phyloP scores from a whole-genome alignment of 2,113 vertebrate species.

The Ameiurus melas region DNA sequence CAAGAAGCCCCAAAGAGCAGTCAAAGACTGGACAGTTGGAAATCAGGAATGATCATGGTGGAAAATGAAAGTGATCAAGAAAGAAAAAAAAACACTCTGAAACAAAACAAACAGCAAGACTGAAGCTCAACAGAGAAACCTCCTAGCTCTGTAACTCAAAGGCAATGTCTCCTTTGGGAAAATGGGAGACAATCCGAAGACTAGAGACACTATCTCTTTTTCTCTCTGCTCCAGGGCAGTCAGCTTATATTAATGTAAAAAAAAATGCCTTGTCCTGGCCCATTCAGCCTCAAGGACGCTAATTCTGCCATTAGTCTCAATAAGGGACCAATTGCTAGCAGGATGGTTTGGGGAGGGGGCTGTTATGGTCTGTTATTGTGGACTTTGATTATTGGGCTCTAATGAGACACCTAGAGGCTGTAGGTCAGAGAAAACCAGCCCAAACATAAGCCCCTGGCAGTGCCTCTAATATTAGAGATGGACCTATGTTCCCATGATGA shows the following conservation, averaged over 20 bases:
- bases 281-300: conserved; percentile 34
- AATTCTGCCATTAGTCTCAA: conserved; percentile 60
- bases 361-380: conserved; percentile 42
- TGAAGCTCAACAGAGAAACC: background rate
- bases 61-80: background rate
- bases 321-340: conserved; percentile 48
- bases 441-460: conserved; percentile 6
- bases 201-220: conserved; percentile 15
- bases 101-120: conserved; percentile 10
- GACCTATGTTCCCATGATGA: conserved; percentile 44
- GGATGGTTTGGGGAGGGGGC: conserved; percentile 8
- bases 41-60: conserved; percentile 25
- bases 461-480: conserved; percentile 23
- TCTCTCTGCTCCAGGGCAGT: conserved; percentile 33
- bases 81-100: background rate
- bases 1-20: conserved; percentile 16
- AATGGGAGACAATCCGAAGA: conserved; percentile 14
- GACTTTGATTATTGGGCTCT: conserved; percentile 44
- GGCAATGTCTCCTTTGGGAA: conserved; percentile 40
- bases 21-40: conserved; percentile 16
- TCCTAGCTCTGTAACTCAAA: conserved; percentile 43
- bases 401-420: conserved; percentile 49
- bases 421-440: conserved; percentile 20
- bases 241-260: conserved; percentile 47
- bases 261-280: conserved; percentile 40